Evolutionary conservation across 2,113 vertebrate species (phyloP).

Genomic region (Meriones unguiculatus): DNA sequence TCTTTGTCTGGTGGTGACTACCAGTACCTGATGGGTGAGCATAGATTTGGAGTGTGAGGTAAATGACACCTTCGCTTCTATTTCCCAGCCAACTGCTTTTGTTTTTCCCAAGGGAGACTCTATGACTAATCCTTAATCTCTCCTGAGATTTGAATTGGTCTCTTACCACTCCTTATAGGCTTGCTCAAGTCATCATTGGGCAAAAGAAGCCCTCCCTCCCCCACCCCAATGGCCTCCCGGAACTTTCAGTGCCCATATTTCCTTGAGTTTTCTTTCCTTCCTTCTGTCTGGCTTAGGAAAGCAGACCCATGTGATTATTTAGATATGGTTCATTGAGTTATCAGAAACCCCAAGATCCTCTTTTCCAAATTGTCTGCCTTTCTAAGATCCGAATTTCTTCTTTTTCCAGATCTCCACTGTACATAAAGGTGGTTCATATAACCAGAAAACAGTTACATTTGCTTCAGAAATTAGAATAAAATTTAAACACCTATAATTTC

Average conservation of each 20-base stretch:
- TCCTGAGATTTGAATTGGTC: not conserved
- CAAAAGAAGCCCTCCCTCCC: not conserved
- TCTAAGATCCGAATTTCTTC: not conserved
- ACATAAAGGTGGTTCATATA: not conserved
- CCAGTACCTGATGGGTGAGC: not conserved
- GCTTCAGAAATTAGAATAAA: conserved; percentile 45
- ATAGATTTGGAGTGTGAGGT: not conserved
- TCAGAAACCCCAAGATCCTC: not conserved
- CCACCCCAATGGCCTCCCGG: not conserved
- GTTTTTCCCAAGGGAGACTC: conserved; percentile 3
- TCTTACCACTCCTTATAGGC: not conserved
- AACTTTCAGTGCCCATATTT: not conserved
- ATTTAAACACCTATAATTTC: not conserved
- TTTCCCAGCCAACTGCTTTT: not conserved
- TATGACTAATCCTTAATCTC: not conserved
- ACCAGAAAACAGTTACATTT: not conserved
- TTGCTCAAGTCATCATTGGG: not conserved
- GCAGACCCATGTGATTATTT: not conserved
- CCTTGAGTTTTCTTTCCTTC: not conserved
- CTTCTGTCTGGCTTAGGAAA: conserved; percentile 28
- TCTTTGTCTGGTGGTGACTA: not conserved
- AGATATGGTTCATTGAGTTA: not conserved
- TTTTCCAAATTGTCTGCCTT: not conserved
- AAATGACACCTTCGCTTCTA: not conserved
- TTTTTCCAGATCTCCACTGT: not conserved